phyloP scores from a whole-genome alignment of 2,888 invertebrate species.

The Eledone cirrhosa region DNA sequence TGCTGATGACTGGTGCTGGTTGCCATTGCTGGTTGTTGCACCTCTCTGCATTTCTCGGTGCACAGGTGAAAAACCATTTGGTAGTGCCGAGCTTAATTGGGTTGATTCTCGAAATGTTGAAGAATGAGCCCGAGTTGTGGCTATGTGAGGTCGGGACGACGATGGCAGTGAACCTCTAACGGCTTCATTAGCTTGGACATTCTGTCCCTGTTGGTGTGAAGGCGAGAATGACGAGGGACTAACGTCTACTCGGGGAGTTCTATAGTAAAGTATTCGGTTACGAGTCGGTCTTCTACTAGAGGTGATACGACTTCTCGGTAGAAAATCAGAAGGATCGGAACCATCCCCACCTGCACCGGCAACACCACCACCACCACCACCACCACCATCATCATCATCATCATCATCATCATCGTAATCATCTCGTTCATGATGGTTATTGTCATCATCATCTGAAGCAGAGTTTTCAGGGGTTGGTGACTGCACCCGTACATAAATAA shows the following conservation, averaged over 20 bases:
- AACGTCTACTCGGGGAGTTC: neutral
- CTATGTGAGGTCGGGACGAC: neutral
- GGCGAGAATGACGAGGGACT: neutral
- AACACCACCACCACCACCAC: constrained; percentile 25
- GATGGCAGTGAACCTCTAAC: too few relatives aligned
- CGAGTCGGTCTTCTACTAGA: neutral
- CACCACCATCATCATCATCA: constrained; percentile 27
- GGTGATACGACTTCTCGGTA: neutral
- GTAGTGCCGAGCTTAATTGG: neutral
- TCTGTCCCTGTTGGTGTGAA: neutral
- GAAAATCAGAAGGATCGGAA: constrained; percentile 27
- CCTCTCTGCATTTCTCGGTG: neutral
- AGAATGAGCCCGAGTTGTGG: neutral
- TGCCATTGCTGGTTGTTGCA: neutral
- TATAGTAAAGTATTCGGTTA: neutral
- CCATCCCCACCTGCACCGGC: constrained; percentile 27
- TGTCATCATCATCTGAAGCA: constrained; percentile 26
- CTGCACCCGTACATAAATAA: constrained; percentile 3
- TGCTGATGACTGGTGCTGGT: neutral
- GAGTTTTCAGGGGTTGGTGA: constrained; percentile 15
- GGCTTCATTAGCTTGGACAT: too few relatives aligned
- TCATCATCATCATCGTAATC: constrained; percentile 31
- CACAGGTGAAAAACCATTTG: neutral
- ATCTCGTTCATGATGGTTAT: constrained; percentile 26
- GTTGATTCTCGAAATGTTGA: neutral